These are phyloP conservation scores for Saxidomus purpurata DNA, from an alignment of 1,140 invertebrate genomes.

Conservation along the genomic window DNA sequence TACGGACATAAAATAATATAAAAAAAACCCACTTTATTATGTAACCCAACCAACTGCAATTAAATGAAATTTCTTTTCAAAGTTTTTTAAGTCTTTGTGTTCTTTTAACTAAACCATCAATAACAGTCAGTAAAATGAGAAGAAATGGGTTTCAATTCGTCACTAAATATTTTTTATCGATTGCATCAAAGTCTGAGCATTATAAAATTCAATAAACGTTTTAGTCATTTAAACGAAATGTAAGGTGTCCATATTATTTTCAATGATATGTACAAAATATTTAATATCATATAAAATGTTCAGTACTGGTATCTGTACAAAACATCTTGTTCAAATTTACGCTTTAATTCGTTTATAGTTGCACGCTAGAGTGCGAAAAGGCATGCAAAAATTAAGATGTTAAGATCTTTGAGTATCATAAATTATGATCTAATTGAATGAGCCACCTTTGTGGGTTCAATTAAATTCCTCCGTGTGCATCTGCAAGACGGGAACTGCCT, in stretches of 20 bases:
- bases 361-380: background rate
- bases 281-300: background rate
- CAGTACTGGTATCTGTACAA: background rate
- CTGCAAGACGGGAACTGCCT: no score
- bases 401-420: background rate
- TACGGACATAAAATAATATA: no score
- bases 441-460: background rate
- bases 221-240: background rate
- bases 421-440: background rate
- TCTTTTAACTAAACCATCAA: no score
- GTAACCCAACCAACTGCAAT: no score
- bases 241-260: background rate
- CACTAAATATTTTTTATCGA: background rate
- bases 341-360: conserved; percentile 27
- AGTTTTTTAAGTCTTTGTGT: no score
- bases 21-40: no score
- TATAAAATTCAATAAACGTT: background rate
- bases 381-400: conserved; percentile 11
- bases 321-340: conserved; percentile 18
- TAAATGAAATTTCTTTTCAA: no score
- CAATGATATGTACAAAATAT: background rate
- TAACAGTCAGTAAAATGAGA: background rate
- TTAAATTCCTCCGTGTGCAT: background rate
- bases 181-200: background rate
- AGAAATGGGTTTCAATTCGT: background rate